A percentile compares a stretch with the other conserved stretches of the same genome.
These are phyloP conservation scores for Cyclopterus lumpus DNA, from an alignment of 2,797 vertebrate species.

Conservation along the genomic window DNA sequence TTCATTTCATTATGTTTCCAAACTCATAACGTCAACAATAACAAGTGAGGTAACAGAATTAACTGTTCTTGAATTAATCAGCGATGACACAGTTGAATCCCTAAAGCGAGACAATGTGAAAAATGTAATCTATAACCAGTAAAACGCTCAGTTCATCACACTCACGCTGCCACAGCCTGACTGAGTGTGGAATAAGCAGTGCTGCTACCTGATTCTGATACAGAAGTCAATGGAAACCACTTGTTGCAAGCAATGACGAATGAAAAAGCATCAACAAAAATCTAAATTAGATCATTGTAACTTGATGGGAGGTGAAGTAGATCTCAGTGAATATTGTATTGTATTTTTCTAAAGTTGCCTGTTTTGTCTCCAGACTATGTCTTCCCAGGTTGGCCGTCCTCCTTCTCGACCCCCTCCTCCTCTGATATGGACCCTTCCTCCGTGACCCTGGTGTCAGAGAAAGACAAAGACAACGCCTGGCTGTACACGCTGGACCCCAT, in stretches of 20 bases:
- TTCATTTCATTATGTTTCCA: slow-evolving; percentile 36
- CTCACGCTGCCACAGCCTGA: not conserved
- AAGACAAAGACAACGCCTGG: slow-evolving; percentile 95
- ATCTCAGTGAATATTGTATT: not conserved
- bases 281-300: not conserved
- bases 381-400: slow-evolving; percentile 86
- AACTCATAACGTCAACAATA: slow-evolving; percentile 21
- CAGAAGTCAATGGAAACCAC: not conserved
- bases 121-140: not conserved
- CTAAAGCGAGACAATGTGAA: not conserved
- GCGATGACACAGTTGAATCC: not conserved
- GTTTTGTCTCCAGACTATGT: slow-evolving; percentile 81
- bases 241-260: not conserved
- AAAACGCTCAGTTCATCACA: not conserved
- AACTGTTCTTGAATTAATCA: slow-evolving; percentile 14
- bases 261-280: not conserved
- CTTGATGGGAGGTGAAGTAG: not conserved
- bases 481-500: slow-evolving; percentile 96
- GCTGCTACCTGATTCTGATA: not conserved
- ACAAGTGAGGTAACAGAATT: slow-evolving; percentile 3
- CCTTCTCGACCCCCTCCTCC: slow-evolving; percentile 78
- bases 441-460: slow-evolving; percentile 87
- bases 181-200: not conserved
- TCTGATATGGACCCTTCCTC: slow-evolving; percentile 86
- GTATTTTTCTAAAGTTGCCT: not conserved